Base-by-base conservation (phyloP, 2,113 vertebrate genomes). In the Crotalus tigris region DNA sequence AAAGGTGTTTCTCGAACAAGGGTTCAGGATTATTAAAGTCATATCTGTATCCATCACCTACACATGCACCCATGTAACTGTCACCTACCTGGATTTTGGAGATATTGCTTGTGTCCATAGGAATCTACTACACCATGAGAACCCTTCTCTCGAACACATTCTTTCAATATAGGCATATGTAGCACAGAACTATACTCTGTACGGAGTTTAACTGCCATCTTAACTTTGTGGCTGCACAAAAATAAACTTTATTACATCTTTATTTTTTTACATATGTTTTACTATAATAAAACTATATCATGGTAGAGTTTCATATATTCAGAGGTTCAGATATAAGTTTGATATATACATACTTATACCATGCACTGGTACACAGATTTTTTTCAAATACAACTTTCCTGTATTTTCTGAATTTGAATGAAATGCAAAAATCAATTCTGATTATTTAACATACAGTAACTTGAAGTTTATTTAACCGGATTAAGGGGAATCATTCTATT, bases 131-230 rank as follows among this genome's bases (percentile, higher is more conserved):
- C 13, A 95, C 95, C 96, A 5, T 97, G 96, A 75, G 94, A 75
- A 29, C 96, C 97, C 91, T 99, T 98, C 92, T 99, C 98, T 95
- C 98, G 98, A 92, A 97, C 90, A 55, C 97, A 98, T 96, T 99
- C 99, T 95, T 99, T 99, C 26, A 98, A 96, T 85, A 98, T 97
- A 1, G 99, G 99, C 99, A 99, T 99, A 96, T 99, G 99, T 9
- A 99, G 95, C 69, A 99, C 99, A 0, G 98, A 98, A 46, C 95
- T 93, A 0, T 99, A 99, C 9, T 99, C 99, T 0, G 98, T 96
- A 51, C 97, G 98, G 93, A 99, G 97, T 94, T 99, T 99, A n/a
- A 98, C 97, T 29, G 94, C 95, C 99, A 99, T 98, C 96, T 99
- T 99, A 75, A 99, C 23, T 93, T 99, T 99, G 97, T 99, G 98